These are phyloP conservation scores for Drosophila pseudoobscura DNA, from an alignment of 1,140 invertebrate genomes.

Conservation along the genomic window DNA sequence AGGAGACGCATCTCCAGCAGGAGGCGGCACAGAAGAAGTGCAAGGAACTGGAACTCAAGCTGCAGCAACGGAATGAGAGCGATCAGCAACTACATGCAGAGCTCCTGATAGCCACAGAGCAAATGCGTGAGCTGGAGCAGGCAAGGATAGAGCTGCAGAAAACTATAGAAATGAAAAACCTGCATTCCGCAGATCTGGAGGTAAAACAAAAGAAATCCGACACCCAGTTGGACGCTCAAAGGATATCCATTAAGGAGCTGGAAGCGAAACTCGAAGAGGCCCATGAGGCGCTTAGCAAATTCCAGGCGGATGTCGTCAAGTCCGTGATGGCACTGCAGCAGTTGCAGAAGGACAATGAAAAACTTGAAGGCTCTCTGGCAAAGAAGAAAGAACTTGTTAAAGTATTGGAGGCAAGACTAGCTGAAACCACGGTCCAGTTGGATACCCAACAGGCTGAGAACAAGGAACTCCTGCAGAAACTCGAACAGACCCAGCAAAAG, in stretches of 20 bases:
- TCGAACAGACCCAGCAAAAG: neutral
- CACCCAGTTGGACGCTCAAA: neutral
- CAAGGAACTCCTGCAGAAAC: constrained; percentile 4
- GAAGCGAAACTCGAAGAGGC: constrained; percentile 9
- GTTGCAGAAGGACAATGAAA: constrained; percentile 12
- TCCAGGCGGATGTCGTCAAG: neutral
- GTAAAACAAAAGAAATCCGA: neutral
- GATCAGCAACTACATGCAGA: constrained; percentile 37
- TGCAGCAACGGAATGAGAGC: constrained; percentile 28
- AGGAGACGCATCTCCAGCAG: constrained; percentile 50
- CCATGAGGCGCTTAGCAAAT: neutral
- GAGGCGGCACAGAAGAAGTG: constrained; percentile 19
- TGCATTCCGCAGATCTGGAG: constrained; percentile 6
- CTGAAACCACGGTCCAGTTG: constrained; percentile 8
- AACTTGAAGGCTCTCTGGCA: constrained; percentile 8
- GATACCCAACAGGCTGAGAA: constrained; percentile 7
- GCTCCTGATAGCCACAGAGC: constrained; percentile 28
- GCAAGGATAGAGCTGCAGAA: constrained; percentile 43
- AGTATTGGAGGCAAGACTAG: constrained; percentile 14
- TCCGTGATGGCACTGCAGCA: constrained; percentile 17
- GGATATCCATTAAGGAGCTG: constrained; percentile 4
- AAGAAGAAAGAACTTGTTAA: constrained; percentile 16
- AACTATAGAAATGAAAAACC: constrained; percentile 29
- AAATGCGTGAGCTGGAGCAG: constrained; percentile 49
- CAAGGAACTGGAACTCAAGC: constrained; percentile 17